These are phyloP conservation scores for Neodiprion fabricii DNA, from an alignment of 1,140 invertebrate species.

Conservation along the genomic window DNA sequence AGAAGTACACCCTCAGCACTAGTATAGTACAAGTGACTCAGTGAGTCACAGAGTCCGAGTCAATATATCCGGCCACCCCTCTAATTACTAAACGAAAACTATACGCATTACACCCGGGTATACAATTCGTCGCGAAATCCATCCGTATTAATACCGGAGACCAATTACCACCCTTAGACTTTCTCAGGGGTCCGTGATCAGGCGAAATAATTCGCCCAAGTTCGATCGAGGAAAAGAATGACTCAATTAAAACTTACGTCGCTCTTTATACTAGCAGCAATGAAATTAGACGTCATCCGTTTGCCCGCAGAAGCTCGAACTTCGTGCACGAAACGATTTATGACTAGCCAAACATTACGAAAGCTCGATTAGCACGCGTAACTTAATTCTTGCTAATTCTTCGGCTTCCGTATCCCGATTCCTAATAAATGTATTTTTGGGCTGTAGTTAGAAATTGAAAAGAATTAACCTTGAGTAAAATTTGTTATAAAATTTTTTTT, in stretches of 20 bases:
- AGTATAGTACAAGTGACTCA: not conserved
- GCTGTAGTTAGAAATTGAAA: no score
- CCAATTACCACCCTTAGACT: no score
- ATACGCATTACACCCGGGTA: not conserved
- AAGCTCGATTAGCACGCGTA: no score
- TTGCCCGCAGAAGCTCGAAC: not conserved
- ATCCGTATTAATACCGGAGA: no score
- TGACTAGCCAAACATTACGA: not conserved
- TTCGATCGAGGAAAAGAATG: not conserved
- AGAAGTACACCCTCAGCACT: not conserved
- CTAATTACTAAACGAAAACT: not conserved
- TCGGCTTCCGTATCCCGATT: no score
- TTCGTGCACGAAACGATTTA: not conserved
- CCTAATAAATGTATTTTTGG: no score
- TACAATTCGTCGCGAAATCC: no score
- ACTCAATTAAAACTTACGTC: not conserved
- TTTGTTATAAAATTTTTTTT: not conserved
- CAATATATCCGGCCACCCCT: not conserved
- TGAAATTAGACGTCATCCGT: not conserved
- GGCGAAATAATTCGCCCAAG: not conserved
- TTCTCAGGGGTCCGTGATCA: not conserved
- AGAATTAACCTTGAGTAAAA: no score
- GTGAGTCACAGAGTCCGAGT: not conserved
- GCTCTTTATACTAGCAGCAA: not conserved
- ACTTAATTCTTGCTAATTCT: no score